A percentile compares a stretch with the other conserved stretches of the same genome.
These are phyloP conservation scores for Sepioteuthis lessoniana DNA, from an alignment of 2,888 invertebrate genomes.

Conservation along the genomic window DNA sequence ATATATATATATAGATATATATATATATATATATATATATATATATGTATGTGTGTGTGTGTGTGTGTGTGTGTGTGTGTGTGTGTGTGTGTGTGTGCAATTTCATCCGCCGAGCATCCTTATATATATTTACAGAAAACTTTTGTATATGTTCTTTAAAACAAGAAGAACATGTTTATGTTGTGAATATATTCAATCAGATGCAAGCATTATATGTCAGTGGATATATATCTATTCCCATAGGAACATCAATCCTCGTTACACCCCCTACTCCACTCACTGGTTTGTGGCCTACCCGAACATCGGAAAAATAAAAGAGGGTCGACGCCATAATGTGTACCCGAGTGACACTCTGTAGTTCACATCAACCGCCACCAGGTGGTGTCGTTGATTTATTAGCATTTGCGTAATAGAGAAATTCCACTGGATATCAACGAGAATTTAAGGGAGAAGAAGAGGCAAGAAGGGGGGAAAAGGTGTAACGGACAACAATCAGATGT, in stretches of 20 bases:
- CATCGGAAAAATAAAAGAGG: background rate
- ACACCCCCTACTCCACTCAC: background rate
- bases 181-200: too few relatives aligned
- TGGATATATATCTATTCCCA: background rate
- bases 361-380: background rate
- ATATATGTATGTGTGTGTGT: too few relatives aligned
- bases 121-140: too few relatives aligned
- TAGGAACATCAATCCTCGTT: background rate
- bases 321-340: background rate
- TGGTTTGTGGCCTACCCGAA: background rate
- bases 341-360: background rate
- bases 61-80: too few relatives aligned
- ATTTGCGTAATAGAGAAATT: slow-evolving; percentile 33
- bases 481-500: background rate
- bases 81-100: too few relatives aligned
- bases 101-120: too few relatives aligned
- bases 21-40: too few relatives aligned
- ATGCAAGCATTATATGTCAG: too few relatives aligned
- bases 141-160: too few relatives aligned
- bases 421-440: slow-evolving; percentile 14
- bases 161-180: too few relatives aligned
- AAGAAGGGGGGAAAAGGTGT: background rate
- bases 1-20: background rate
- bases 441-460: background rate
- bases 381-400: background rate